Evolutionary conservation across 2,888 invertebrate genomes (phyloP).

Genomic region (Phania funesta): DNA sequence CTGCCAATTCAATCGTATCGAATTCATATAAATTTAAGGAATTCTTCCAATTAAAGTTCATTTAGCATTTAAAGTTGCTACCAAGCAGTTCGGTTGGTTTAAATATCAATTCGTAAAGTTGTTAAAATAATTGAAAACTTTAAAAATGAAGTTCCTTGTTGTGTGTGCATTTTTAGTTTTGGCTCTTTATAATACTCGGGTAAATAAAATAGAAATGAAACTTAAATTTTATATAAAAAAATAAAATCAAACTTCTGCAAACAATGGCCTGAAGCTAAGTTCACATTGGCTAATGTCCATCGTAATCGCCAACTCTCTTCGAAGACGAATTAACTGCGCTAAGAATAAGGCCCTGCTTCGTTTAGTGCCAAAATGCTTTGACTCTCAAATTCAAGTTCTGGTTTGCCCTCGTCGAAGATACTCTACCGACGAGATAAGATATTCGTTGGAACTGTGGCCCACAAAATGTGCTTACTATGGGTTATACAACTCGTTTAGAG

Average conservation of each 20-base stretch:
- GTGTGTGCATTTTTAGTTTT: constrained; percentile 44
- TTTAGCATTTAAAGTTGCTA: constrained; percentile 16
- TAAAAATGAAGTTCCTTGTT: constrained; percentile 58
- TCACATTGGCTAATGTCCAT: too few relatives aligned
- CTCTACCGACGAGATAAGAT: too few relatives aligned
- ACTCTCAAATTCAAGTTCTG: too few relatives aligned
- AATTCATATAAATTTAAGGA: constrained; percentile 48
- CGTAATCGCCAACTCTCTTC: too few relatives aligned
- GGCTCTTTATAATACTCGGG: constrained; percentile 43
- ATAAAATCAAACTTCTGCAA: background rate
- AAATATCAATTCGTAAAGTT: background rate
- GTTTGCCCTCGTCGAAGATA: too few relatives aligned
- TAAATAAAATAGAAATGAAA: constrained; percentile 39
- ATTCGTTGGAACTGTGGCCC: too few relatives aligned
- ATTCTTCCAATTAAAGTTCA: constrained; percentile 18
- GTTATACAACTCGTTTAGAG: too few relatives aligned
- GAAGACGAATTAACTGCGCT: too few relatives aligned
- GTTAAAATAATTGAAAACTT: background rate
- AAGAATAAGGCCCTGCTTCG: too few relatives aligned
- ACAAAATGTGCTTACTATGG: too few relatives aligned
- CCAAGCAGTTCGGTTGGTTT: constrained; percentile 18
- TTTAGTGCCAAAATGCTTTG: too few relatives aligned
- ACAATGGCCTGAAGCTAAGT: too few relatives aligned
- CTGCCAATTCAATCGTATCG: constrained; percentile 5
- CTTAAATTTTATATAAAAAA: background rate